Evolutionary conservation across 2,888 invertebrate species (phyloP).

Genomic region (Epinotia brunnichana): DNA sequence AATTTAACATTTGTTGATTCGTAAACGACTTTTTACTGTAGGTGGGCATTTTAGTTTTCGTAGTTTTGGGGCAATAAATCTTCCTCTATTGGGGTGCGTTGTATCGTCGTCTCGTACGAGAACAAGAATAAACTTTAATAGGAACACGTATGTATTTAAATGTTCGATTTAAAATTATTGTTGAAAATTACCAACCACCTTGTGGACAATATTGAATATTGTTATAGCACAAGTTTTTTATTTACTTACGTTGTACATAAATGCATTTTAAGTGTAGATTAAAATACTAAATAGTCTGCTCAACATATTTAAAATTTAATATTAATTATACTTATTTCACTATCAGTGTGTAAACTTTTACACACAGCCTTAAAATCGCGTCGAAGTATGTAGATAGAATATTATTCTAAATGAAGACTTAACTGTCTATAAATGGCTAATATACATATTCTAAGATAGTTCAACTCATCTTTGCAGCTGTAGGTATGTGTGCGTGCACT

Average conservation of each 20-base stretch:
- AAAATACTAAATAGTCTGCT: conserved; percentile 22
- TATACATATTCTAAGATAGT: too few relatives aligned
- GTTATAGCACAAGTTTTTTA: neutral
- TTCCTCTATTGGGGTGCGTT: neutral
- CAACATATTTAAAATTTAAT: conserved; percentile 17
- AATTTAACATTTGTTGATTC: neutral
- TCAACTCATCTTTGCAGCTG: too few relatives aligned
- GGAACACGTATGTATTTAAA: neutral
- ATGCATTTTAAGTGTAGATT: conserved; percentile 13
- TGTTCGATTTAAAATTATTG: neutral
- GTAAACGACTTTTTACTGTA: neutral
- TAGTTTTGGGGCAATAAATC: neutral
- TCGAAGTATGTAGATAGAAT: neutral
- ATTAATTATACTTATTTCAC: neutral
- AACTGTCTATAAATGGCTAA: neutral
- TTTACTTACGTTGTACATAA: conserved; percentile 11
- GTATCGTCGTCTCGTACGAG: neutral
- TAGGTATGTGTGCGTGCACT: too few relatives aligned
- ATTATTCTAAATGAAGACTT: neutral
- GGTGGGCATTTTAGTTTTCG: neutral
- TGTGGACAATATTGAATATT: neutral
- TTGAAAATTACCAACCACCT: neutral
- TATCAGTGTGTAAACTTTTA: conserved; percentile 8
- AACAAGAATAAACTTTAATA: neutral
- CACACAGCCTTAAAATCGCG: conserved; percentile 17